Percentiles rank a stretch among this genome's conserved stretches.
Conservation (phyloP, 2,797 vertebrate species). For the Sebastolobus alascanus region DNA sequence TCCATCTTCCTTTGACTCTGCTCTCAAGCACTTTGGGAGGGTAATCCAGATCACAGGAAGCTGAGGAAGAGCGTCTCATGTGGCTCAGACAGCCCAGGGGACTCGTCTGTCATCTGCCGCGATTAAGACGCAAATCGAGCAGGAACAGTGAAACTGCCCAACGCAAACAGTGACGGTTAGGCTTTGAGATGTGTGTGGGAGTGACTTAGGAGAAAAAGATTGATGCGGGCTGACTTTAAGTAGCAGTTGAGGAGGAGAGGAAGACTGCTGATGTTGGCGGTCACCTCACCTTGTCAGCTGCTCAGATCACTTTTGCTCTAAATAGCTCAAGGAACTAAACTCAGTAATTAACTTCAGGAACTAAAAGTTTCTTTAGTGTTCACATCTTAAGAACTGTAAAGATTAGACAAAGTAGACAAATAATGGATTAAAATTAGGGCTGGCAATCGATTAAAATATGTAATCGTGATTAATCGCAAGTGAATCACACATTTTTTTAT, state of each 20-base stretch:
- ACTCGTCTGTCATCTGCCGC: slow-evolving; percentile 71
- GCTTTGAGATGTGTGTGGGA: slow-evolving; percentile 24
- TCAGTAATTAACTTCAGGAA: background rate
- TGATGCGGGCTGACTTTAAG: slow-evolving; percentile 20
- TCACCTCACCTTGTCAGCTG: slow-evolving; percentile 20
- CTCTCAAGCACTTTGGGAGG: slow-evolving; percentile 32
- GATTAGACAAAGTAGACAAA: background rate
- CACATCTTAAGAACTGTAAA: background rate
- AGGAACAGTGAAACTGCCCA: slow-evolving; percentile 55
- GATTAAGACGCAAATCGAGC: slow-evolving; percentile 60
- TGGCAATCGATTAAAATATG: accelerated
- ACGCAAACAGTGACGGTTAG: slow-evolving; percentile 19
- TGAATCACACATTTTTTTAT: no score
- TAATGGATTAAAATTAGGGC: no score
- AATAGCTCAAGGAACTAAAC: background rate
- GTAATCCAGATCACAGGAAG: slow-evolving; percentile 63
- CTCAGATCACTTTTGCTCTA: slow-evolving; percentile 3
- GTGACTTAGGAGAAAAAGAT: slow-evolving; percentile 12
- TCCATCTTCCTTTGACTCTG: slow-evolving; percentile 24
- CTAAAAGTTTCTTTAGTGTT: background rate
- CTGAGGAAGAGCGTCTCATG: slow-evolving; percentile 60
- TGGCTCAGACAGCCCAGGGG: slow-evolving; percentile 72
- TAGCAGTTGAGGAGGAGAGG: background rate
- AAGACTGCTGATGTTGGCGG: background rate
- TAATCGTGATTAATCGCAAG: no score